A percentile compares a stretch with the other conserved stretches of the same genome.
These are phyloP conservation scores for Mastomys coucha DNA, from an alignment of 2,113 vertebrate genomes.

Conservation along the genomic window DNA sequence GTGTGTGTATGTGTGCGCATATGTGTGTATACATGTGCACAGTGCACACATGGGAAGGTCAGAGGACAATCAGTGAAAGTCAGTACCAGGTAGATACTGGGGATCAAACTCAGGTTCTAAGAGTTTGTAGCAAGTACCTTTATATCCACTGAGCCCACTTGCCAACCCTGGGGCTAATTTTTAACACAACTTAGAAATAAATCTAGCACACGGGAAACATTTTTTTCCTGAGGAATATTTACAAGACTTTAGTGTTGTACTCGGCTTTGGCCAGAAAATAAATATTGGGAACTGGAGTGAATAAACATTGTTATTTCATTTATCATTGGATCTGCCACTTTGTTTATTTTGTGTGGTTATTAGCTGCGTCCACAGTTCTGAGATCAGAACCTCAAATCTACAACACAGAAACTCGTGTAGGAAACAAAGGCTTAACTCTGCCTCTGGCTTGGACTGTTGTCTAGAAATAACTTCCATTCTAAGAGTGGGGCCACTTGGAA, in stretches of 20 bases:
- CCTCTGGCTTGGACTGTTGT: not conserved
- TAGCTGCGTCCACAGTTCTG: slow-evolving; percentile 6
- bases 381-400: slow-evolving; percentile 48
- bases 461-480: not conserved
- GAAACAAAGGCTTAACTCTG: not conserved
- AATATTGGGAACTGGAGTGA: not conserved
- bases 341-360: slow-evolving; percentile 1
- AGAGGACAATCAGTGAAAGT: not conserved
- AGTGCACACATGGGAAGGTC: not conserved
- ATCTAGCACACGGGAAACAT: not conserved
- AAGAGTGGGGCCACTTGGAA: not conserved
- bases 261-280: slow-evolving; percentile 23
- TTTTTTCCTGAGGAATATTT: not conserved
- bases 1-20: too few relatives aligned
- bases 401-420: not conserved
- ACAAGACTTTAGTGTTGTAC: not conserved
- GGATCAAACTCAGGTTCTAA: not conserved
- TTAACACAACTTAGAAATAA: slow-evolving; percentile 53
- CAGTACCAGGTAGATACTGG: not conserved
- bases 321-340: not conserved
- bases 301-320: not conserved
- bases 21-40: too few relatives aligned
- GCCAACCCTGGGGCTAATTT: not conserved
- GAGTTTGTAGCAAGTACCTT: too few relatives aligned
- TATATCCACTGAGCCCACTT: not conserved